Base-by-base conservation (phyloP, 30 jellyfish, hydroid and myxozoan species). In the Rhopilema esculentum region DNA sequence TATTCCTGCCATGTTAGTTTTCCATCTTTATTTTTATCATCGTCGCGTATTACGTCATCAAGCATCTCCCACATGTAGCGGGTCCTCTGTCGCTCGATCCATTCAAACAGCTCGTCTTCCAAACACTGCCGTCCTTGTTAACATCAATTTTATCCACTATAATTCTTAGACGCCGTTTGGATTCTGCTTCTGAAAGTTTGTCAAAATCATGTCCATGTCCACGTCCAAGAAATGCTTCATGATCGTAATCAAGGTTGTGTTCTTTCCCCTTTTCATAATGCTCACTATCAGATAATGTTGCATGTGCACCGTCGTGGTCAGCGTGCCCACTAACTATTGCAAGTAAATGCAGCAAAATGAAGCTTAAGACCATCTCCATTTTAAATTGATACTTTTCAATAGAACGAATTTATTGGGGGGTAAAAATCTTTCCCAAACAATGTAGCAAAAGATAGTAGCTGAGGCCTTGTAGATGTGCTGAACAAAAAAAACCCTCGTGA, bases 141-240 rank as follows among this genome's bases (percentile, higher is more conserved):
- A 29, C 74, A 81, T 94, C 99, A 8, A 94, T 95, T 88, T 89
- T 66, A 16, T 76, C 86, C n/a, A 94, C 88, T 30, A 94, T 84
- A n/a, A 69, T 33, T 28, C 87, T 29, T 31, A 94, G 82, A 27
- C 97, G 78, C 33, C 91, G 77, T 74, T 90, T 89, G 22, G 99
- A 92, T 72, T 94, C 97, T 21, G 71, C 97, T 6, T 97, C 92
- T 1, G 93, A 78, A 24, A 87, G 93, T 6, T 84, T 51, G 52
- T 94, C 99, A 50, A 94, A 94, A 66, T 94, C 99, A 74, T 89
- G 97, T 16, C 97, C 97, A 77, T 94, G 99, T 27, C 95, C 97
- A 53, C 88, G 80, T 27, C 99, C 99, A 8, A 94, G 86, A 80
- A 94, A 94, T 30, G 99, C 99, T 65, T 94, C 99, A 68, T 89